Percentiles rank a stretch among this genome's conserved stretches.
Conservation (phyloP, 2,888 invertebrate genomes). For the Fragum sueziense region DNA sequence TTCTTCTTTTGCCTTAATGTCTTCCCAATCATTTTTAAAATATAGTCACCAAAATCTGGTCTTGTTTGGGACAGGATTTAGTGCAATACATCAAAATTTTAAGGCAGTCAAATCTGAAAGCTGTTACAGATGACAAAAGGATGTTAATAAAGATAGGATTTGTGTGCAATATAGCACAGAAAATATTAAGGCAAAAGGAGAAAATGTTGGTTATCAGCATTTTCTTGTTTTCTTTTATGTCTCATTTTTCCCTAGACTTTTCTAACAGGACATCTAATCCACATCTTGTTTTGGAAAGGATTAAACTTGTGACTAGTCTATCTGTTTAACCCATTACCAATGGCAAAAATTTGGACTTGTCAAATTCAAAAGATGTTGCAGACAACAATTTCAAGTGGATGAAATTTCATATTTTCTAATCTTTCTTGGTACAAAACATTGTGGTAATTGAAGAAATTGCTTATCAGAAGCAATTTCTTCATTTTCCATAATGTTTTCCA, state of each 20-base stretch:
- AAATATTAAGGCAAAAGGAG: slow-evolving; percentile 6
- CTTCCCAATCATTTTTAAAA: neutral
- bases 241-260: neutral
- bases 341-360: too few species aligned
- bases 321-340: too few species aligned
- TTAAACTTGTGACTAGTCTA: neutral
- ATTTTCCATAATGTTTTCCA: neutral
- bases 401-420: too few species aligned
- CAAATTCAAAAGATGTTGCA: too few species aligned
- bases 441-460: neutral
- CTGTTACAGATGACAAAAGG: neutral
- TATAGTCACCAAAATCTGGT: neutral
- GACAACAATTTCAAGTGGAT: too few species aligned
- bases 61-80: neutral
- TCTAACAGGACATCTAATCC: neutral
- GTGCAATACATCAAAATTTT: neutral
- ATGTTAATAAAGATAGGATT: too few species aligned
- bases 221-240: neutral
- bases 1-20: neutral
- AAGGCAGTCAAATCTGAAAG: neutral
- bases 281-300: neutral
- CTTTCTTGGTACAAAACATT: neutral
- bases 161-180: neutral
- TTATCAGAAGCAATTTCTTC: neutral
- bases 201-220: neutral